phyloP scores from a whole-genome alignment of 2,113 vertebrate genomes.

The Ranitomeya variabilis region DNA sequence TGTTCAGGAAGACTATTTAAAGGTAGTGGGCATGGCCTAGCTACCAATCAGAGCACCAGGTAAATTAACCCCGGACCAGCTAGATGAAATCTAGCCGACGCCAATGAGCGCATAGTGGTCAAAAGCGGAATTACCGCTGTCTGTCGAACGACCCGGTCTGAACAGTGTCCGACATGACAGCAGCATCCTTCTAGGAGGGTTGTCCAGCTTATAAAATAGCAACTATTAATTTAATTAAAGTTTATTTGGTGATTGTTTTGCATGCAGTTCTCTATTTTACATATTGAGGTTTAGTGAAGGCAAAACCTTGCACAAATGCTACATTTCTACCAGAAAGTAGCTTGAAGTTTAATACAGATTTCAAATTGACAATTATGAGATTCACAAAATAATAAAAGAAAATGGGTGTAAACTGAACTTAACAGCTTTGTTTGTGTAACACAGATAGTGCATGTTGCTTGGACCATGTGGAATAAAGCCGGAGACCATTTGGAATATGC shows the following conservation, averaged over 20 bases:
- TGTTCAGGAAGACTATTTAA: no score
- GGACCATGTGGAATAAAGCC: slow-evolving; percentile 34
- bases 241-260: not conserved
- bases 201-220: no score
- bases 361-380: not conserved
- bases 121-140: no score
- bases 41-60: no score
- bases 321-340: not conserved
- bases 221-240: no score
- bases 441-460: slow-evolving; percentile 24
- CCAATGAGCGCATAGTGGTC: no score
- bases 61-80: no score
- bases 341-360: slow-evolving; percentile 8
- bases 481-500: slow-evolving; percentile 25
- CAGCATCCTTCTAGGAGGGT: no score
- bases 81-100: no score
- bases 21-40: no score
- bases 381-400: slow-evolving; percentile 12
- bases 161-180: no score
- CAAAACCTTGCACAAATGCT: not conserved
- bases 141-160: no score
- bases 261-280: not conserved
- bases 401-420: slow-evolving; percentile 23
- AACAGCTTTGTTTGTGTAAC: slow-evolving; percentile 39
- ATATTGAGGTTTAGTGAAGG: not conserved